A percentile compares a stretch with the other conserved stretches of the same genome.
Evolutionary conservation across 2,797 vertebrate genomes (phyloP).

Genomic region (Pipistrellus nathusii): DNA sequence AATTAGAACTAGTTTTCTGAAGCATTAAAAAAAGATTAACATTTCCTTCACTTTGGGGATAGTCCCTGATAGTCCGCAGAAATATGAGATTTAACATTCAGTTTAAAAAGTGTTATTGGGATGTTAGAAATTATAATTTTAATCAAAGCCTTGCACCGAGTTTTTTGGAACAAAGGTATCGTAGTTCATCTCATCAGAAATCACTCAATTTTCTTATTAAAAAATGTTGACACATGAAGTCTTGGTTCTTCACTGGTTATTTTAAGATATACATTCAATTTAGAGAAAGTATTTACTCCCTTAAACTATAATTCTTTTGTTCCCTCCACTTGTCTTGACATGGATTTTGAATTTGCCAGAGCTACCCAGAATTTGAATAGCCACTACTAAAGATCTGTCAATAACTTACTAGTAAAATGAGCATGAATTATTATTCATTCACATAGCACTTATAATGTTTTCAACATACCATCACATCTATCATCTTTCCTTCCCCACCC

Average conservation of each 20-base stretch:
- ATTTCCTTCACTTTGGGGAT: neutral
- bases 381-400: conserved; percentile 10
- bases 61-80: neutral
- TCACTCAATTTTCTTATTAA: conserved; percentile 42
- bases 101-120: neutral
- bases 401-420: conserved; percentile 29
- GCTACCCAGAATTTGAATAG: conserved; percentile 25
- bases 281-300: neutral
- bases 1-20: conserved; percentile 16
- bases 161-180: conserved; percentile 25
- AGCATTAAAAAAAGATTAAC: neutral
- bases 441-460: neutral
- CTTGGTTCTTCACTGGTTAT: neutral
- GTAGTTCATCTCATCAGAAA: conserved; percentile 42
- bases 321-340: neutral
- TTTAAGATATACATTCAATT: conserved; percentile 43
- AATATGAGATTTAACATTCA: conserved; percentile 14
- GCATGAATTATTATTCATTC: conserved; percentile 27
- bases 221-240: neutral
- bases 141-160: neutral
- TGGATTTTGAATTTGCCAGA: conserved; percentile 45
- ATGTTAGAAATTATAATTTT: conserved; percentile 20
- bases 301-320: conserved; percentile 40
- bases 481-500: neutral
- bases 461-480: neutral